Evolutionary conservation across 2,113 vertebrate genomes (phyloP), one percentile per base, ranked within the genome.

Genomic region (Pogonocichla stellata): DNA sequence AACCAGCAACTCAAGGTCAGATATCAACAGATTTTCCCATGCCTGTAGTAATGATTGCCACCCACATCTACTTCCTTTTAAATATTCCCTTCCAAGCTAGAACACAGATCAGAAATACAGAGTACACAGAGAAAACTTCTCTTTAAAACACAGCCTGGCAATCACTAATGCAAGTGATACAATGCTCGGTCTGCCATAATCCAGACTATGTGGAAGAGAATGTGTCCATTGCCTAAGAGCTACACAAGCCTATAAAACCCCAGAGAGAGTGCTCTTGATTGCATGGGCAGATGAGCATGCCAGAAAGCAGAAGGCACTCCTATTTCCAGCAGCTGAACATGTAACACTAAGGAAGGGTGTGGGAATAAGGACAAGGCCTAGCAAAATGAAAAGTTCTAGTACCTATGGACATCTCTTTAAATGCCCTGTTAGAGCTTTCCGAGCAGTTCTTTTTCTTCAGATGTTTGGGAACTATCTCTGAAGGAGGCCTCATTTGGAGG

Each of bases 211-310:
- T 70, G 69, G 56, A 83, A 82, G 50, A 58, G 57, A 83, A 60
- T 15, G 12, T 40, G 18, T 64, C 75, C 40, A 10, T 48, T 90
- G 69, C 56, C 79, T 72, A 28, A 34, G 54, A 85, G 73, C 50
- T 67, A 45, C 70, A 70, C 42, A 91, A 90, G 48, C 86, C 85
- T 83, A 50, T 84, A 95, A 96, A 95, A 70, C 20, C n/a, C 54
- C 78, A 72, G 64, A 42, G 50, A n/a, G 60, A 67, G 16, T 19
- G 29, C 19, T 65, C 36, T 64, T 74, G 74, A 38, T 90, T 93
- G 65, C 69, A 51, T 58, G 66, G 57, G 66, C 70, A 90, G 53
- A 69, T 1, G 4, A 56, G 33, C 36, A 36, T 47, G 58, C 69
- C 66, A 74, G 54, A 94, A 88, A 89, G 26, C 58, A 88, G 77